A percentile compares a stretch with the other conserved stretches of the same genome.
These are phyloP conservation scores for Spisula solida DNA, from an alignment of 2,888 invertebrate species.

Conservation along the genomic window DNA sequence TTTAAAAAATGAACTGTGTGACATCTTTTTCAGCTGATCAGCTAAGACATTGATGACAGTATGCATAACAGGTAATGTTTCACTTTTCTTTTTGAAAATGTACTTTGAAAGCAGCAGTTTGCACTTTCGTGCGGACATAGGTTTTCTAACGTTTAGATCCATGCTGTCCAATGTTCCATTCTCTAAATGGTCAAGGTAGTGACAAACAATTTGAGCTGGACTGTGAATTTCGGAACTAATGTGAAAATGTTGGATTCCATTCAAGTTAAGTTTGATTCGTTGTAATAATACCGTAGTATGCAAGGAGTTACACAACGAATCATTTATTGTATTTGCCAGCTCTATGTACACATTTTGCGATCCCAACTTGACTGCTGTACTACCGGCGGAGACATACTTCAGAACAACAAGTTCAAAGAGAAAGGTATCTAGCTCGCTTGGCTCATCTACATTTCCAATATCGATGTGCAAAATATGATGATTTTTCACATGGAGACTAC, in stretches of 20 bases:
- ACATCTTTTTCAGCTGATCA: conserved; percentile 78
- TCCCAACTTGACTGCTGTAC: conserved; percentile 49
- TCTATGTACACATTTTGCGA: conserved; percentile 70
- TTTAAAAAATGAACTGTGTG: conserved; percentile 75
- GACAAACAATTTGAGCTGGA: conserved; percentile 77
- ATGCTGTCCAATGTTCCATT: conserved; percentile 55
- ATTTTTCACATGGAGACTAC: conserved; percentile 45
- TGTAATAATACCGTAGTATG: conserved; percentile 70
- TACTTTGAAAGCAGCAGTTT: conserved; percentile 60
- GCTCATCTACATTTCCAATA: conserved; percentile 67
- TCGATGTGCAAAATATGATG: conserved; percentile 73
- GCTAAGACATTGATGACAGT: conserved; percentile 75
- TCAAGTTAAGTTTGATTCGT: conserved; percentile 65
- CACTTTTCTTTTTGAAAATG: conserved; percentile 45
- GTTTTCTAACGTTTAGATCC: conserved; percentile 58
- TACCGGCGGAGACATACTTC: conserved; percentile 62
- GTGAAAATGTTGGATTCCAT: conserved; percentile 61
- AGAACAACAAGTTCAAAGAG: conserved; percentile 76
- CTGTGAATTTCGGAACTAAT: conserved; percentile 71
- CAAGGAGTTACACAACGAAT: conserved; percentile 69
- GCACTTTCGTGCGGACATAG: conserved; percentile 57
- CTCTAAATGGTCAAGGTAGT: conserved; percentile 65
- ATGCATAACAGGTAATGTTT: conserved; percentile 71
- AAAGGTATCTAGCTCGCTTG: conserved; percentile 70
- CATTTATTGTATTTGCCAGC: conserved; percentile 74